Conservation (phyloP, 2,797 vertebrate species). For the Phaenicophaeus curvirostris region DNA sequence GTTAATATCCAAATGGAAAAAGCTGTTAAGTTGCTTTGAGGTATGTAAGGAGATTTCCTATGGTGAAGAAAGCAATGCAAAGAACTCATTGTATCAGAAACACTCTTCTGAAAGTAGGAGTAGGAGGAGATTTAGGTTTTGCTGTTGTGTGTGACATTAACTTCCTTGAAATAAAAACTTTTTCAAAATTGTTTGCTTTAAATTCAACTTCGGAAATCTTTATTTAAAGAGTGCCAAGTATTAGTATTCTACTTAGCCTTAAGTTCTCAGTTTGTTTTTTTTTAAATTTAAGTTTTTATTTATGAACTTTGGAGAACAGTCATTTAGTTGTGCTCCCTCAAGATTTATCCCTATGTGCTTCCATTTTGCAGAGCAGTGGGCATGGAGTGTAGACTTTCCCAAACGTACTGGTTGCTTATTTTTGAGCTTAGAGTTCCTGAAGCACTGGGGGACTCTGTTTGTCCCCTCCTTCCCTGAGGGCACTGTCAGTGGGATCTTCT, state of each 20-base stretch:
- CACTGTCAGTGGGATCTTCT: neutral
- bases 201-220: neutral
- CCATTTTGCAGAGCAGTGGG: neutral
- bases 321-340: neutral
- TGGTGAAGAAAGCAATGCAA: neutral
- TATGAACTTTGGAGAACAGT: neutral
- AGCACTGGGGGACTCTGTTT: neutral
- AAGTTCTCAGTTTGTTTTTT: neutral
- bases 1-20: neutral
- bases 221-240: neutral
- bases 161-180: neutral
- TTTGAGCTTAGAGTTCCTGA: neutral
- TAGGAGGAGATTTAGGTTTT: neutral
- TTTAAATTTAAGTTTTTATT: neutral
- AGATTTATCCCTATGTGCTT: neutral
- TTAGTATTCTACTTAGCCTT: neutral
- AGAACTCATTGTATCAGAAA: neutral
- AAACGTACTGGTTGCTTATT: neutral
- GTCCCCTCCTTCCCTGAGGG: neutral
- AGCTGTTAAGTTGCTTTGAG: conserved; percentile 22
- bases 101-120: neutral
- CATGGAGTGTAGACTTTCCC: neutral
- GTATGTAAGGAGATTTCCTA: neutral
- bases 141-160: neutral
- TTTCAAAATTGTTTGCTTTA: neutral